phyloP scores from a whole-genome alignment of 2,888 invertebrate genomes.

The Hyposoter didymator region DNA sequence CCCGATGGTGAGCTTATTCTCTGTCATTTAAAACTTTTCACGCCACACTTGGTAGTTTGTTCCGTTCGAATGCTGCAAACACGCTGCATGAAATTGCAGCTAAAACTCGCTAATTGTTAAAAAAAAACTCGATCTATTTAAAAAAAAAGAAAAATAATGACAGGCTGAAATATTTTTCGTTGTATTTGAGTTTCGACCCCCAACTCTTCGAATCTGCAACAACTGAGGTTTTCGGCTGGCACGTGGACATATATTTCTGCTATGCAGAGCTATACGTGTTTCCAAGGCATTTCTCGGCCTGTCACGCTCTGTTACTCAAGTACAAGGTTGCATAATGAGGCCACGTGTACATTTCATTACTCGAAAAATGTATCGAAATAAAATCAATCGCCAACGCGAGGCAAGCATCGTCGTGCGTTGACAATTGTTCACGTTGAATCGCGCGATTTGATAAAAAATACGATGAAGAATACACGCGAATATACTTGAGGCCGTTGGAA shows the following conservation, averaged over 20 bases:
- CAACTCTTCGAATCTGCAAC: background rate
- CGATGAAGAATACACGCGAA: background rate
- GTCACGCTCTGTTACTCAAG: constrained; percentile 18
- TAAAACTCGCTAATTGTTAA: too few relatives aligned
- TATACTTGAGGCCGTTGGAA: background rate
- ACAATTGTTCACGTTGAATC: background rate
- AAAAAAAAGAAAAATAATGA: background rate
- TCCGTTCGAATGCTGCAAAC: too few relatives aligned
- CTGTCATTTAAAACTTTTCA: background rate
- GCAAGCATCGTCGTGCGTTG: background rate
- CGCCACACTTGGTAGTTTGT: too few relatives aligned
- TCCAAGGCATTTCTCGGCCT: background rate
- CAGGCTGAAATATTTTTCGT: background rate
- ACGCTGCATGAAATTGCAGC: too few relatives aligned
- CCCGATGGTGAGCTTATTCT: constrained; percentile 86
- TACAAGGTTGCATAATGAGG: constrained; percentile 9
- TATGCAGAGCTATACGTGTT: background rate
- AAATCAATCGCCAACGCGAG: background rate
- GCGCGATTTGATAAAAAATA: background rate
- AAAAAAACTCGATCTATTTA: background rate
- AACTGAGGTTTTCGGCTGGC: background rate
- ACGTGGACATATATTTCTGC: background rate
- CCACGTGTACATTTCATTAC: background rate
- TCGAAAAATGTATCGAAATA: background rate
- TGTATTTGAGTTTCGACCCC: background rate